Evolutionary conservation across 2,888 invertebrate genomes (phyloP).

Genomic region (Orthosia cruda): DNA sequence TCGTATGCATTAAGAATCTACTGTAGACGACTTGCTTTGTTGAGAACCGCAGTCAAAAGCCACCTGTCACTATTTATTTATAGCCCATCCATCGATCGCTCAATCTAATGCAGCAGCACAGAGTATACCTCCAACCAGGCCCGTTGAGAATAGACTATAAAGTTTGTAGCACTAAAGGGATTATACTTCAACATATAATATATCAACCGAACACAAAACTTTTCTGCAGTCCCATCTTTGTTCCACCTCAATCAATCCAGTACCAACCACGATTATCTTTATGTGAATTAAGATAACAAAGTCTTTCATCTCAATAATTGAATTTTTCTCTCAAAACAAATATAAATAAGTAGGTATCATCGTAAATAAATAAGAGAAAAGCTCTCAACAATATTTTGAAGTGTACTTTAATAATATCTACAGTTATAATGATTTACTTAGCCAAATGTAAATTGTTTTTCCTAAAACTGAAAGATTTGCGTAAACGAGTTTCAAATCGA

Average conservation of each 20-base stretch:
- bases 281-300: constrained; percentile 21
- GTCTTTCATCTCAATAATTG: constrained; percentile 18
- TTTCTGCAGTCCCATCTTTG: constrained; percentile 10
- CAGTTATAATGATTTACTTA: neutral
- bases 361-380: constrained; percentile 25
- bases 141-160: neutral
- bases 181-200: constrained; percentile 9
- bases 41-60: neutral
- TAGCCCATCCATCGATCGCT: constrained; percentile 6
- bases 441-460: neutral
- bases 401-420: neutral
- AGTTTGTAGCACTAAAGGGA: constrained; percentile 6
- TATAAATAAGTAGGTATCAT: neutral
- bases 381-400: constrained; percentile 12
- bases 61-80: neutral
- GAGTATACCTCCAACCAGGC: constrained; percentile 12
- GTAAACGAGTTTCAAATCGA: neutral
- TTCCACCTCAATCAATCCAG: constrained; percentile 18
- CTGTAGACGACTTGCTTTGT: neutral
- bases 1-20: neutral
- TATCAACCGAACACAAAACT: constrained; percentile 26
- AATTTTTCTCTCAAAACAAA: constrained; percentile 8
- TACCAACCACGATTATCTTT: constrained; percentile 2
- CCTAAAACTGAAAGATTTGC: neutral
- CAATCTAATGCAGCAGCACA: constrained; percentile 8